Evolutionary conservation across 2,797 vertebrate genomes (phyloP).

Genomic region (Siniperca obscura): DNA sequence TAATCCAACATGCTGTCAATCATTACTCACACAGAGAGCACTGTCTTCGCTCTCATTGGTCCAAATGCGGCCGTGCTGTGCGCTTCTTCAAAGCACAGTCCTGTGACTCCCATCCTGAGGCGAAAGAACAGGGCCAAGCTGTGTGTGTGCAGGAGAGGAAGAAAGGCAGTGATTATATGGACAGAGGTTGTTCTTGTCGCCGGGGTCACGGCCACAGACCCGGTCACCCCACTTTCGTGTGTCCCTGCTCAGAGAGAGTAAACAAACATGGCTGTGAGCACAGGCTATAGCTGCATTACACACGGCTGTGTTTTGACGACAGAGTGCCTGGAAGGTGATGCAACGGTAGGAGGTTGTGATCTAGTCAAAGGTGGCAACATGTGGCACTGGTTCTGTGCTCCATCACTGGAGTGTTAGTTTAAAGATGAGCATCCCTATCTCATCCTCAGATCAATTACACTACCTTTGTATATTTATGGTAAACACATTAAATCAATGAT

Average conservation of each 20-base stretch:
- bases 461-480: not conserved
- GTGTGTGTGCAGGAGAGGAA: conserved; percentile 17
- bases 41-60: conserved; percentile 55
- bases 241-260: conserved; percentile 61
- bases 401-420: not conserved
- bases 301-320: conserved; percentile 47
- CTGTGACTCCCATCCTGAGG: conserved; percentile 62
- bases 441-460: not conserved
- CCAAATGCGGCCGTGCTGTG: conserved; percentile 35
- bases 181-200: conserved; percentile 34
- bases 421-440: not conserved
- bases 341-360: conserved; percentile 15
- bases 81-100: conserved; percentile 66
- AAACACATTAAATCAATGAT: not conserved
- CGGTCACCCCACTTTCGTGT: conserved; percentile 62
- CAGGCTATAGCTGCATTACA: conserved; percentile 21
- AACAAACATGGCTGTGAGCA: conserved; percentile 58
- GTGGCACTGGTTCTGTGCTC: not conserved
- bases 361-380: conserved; percentile 24
- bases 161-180: conserved; percentile 40
- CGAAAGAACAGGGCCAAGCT: conserved; percentile 35
- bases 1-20: conserved; percentile 80
- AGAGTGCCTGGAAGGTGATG: conserved; percentile 22
- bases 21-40: conserved; percentile 75
- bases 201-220: conserved; percentile 61